Percentiles rank a stretch among this genome's conserved stretches.
Evolutionary conservation across 2,888 invertebrate species (phyloP).

Genomic region (Lamellibrachia satsuma): DNA sequence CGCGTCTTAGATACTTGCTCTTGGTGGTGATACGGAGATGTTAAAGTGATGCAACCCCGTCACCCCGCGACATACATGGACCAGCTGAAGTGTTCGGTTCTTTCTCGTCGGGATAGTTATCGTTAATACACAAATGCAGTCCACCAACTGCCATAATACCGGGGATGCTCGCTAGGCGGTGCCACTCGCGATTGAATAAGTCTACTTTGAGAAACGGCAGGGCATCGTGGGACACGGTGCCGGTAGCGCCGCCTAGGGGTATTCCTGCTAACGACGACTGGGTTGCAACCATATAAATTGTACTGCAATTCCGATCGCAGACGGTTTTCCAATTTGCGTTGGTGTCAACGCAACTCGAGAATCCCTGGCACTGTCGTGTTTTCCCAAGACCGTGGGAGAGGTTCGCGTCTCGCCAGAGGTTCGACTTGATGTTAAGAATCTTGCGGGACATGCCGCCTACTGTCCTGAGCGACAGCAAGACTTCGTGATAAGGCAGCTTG

Average conservation of each 20-base stretch:
- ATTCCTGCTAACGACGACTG: constrained; percentile 30
- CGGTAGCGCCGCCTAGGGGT: constrained; percentile 22
- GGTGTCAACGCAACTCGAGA: constrained; percentile 35
- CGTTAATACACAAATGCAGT: constrained; percentile 33
- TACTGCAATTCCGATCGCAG: constrained; percentile 30
- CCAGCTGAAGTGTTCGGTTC: background rate
- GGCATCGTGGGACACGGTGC: background rate
- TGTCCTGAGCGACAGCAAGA: constrained; percentile 36
- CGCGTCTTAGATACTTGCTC: background rate
- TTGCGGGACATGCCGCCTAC: constrained; percentile 35
- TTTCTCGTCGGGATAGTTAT: background rate
- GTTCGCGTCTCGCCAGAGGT: constrained; percentile 39
- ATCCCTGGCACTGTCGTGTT: constrained; percentile 33
- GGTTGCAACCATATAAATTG: constrained; percentile 29
- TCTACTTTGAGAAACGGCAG: constrained; percentile 38
- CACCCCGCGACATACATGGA: background rate
- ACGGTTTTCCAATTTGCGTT: constrained; percentile 35
- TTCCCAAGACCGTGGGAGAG: constrained; percentile 29
- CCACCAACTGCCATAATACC: constrained; percentile 29
- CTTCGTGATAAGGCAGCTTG: constrained; percentile 37
- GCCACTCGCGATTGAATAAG: constrained; percentile 30
- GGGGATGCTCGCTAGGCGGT: constrained; percentile 32
- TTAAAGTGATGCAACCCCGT: background rate
- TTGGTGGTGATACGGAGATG: background rate
- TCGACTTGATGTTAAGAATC: constrained; percentile 39